phyloP scores from a whole-genome alignment of 2,888 invertebrate species.

The Iselma pallidipennis region DNA sequence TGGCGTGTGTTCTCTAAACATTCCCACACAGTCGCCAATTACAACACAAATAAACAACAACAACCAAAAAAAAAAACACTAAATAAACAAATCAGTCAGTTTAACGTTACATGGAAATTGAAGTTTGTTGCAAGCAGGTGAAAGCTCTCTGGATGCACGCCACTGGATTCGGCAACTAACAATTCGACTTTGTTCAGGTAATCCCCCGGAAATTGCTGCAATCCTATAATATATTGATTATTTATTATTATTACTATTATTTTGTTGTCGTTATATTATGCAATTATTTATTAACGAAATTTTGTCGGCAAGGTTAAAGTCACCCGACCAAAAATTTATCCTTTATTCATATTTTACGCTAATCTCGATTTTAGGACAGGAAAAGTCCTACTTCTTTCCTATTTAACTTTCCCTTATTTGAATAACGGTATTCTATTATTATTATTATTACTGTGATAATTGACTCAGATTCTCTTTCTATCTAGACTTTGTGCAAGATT shows the following conservation, averaged over 20 bases:
- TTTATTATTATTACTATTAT: neutral
- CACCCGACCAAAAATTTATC: neutral
- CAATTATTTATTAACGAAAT: neutral
- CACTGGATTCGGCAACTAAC: neutral
- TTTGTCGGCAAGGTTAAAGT: neutral
- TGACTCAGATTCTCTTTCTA: constrained; percentile 1
- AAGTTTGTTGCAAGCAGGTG: neutral
- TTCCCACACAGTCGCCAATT: constrained; percentile 7
- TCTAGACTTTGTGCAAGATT: constrained; percentile 7
- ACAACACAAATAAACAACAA: constrained; percentile 8
- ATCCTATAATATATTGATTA: neutral
- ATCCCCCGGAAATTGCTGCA: neutral
- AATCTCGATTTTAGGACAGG: neutral
- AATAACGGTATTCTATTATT: neutral
- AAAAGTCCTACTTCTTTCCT: neutral
- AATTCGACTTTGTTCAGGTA: neutral
- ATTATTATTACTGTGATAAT: constrained; percentile 10
- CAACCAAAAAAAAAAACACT: neutral
- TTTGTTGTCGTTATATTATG: neutral
- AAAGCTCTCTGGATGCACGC: neutral
- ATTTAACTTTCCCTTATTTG: neutral
- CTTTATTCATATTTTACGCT: too few species aligned
- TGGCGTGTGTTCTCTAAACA: constrained; percentile 16
- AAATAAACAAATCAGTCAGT: neutral
- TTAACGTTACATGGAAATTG: neutral